Conservation (phyloP, 1,140 invertebrate genomes). For the Chionoecetes opilio region DNA sequence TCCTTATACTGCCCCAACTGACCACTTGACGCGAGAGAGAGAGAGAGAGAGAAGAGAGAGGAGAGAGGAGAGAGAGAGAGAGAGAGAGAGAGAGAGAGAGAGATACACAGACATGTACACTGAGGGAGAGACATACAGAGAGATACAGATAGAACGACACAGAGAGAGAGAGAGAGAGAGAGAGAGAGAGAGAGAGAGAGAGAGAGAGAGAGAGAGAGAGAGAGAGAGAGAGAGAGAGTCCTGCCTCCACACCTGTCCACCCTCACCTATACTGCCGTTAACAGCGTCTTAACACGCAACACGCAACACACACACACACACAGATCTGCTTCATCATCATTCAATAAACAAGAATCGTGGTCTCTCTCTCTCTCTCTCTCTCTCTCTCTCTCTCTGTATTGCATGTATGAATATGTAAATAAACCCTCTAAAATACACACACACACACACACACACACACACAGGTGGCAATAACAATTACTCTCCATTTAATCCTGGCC, state of each 20-base stretch:
- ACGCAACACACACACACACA: conserved; percentile 31
- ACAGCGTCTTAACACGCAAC: not conserved
- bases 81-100: not conserved
- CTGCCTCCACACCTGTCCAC: not conserved
- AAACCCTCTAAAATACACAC: too few relatives aligned
- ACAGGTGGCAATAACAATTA: too few relatives aligned
- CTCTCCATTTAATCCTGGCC: not conserved
- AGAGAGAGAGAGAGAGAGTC: conserved; percentile 21
- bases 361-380: not conserved
- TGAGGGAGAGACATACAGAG: too few relatives aligned
- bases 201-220: conserved; percentile 37
- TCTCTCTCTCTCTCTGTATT: not conserved
- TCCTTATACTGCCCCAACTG: too few relatives aligned
- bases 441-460: too few relatives aligned
- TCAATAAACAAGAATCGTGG: not conserved
- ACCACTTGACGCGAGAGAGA: too few relatives aligned
- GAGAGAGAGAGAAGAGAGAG: not conserved
- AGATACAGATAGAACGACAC: too few relatives aligned
- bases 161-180: conserved; percentile 3
- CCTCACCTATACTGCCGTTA: not conserved
- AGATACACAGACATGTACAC: too few relatives aligned
- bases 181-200: conserved; percentile 19
- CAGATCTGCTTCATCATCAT: not conserved
- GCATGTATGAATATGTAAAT: too few relatives aligned
- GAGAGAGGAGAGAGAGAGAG: not conserved